Evolutionary conservation across 2,888 invertebrate genomes (phyloP).

Genomic region (Cheilosia urbana): DNA sequence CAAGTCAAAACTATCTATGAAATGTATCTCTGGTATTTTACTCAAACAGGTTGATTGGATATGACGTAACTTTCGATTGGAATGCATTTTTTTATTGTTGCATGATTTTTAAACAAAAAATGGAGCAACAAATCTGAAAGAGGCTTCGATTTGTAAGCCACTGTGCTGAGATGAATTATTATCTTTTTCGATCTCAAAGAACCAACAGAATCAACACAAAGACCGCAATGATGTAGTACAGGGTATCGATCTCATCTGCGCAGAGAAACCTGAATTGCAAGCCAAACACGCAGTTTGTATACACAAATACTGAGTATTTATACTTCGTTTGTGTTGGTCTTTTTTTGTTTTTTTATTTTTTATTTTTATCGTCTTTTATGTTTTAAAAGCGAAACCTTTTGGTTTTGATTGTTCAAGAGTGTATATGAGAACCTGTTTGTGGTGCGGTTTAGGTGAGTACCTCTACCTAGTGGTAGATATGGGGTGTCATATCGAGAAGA

Average conservation of each 20-base stretch:
- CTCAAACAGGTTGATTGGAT: conserved; percentile 62
- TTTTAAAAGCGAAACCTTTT: conserved; percentile 17
- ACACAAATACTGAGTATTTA: background rate
- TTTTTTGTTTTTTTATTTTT: background rate
- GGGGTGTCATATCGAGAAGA: conserved; percentile 11
- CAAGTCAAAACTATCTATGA: conserved; percentile 32
- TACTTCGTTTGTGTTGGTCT: background rate
- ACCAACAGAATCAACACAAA: conserved; percentile 20
- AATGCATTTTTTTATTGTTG: conserved; percentile 52
- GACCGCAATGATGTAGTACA: conserved; percentile 7
- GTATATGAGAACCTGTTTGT: conserved; percentile 24
- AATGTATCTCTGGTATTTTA: conserved; percentile 22
- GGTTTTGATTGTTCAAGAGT: conserved; percentile 22
- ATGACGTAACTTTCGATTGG: conserved; percentile 63
- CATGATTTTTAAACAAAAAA: conserved; percentile 35
- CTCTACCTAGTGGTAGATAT: conserved; percentile 20
- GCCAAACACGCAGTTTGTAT: conserved; percentile 14
- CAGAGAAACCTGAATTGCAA: conserved; percentile 68
- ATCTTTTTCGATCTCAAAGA: conserved; percentile 4
- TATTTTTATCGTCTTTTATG: conserved; percentile 41
- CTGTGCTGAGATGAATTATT: conserved; percentile 41
- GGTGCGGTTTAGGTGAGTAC: conserved; percentile 29
- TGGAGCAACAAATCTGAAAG: conserved; percentile 45
- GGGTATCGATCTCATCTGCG: conserved; percentile 8
- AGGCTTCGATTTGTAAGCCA: conserved; percentile 43